phyloP scores from a whole-genome alignment of 1,140 invertebrate species.

The Platyscapa corneri region DNA sequence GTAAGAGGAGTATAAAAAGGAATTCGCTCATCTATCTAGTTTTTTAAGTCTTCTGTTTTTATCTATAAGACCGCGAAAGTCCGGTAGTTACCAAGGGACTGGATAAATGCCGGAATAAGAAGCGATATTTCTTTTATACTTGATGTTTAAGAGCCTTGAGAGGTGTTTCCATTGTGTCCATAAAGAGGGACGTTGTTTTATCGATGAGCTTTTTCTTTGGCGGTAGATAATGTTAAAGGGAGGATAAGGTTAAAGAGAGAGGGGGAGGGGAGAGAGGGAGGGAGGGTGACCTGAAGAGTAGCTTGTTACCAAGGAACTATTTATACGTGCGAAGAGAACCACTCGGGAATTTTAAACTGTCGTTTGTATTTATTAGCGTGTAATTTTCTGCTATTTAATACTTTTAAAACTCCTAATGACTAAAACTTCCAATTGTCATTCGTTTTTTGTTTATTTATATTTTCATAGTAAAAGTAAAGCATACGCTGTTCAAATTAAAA shows the following conservation, averaged over 20 bases:
- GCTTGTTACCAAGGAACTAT: background rate
- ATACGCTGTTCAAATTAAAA: background rate
- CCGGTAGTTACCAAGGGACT: constrained; percentile 28
- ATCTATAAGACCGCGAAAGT: constrained; percentile 5
- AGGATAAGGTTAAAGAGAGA: background rate
- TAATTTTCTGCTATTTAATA: background rate
- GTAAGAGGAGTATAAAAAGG: constrained; percentile 9
- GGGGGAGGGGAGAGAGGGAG: background rate
- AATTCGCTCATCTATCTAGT: constrained; percentile 35
- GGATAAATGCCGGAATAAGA: constrained; percentile 42
- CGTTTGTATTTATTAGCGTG: background rate
- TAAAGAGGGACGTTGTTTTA: constrained; percentile 20
- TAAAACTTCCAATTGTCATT: background rate
- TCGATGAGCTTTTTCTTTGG: constrained; percentile 35
- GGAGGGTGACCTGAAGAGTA: background rate
- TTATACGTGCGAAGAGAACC: background rate
- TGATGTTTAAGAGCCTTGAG: constrained; percentile 28
- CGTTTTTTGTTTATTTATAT: background rate
- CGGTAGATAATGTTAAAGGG: background rate
- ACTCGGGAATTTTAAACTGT: constrained; percentile 29
- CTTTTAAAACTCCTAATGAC: background rate
- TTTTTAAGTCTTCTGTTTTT: constrained; percentile 38
- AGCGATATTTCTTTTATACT: constrained; percentile 45
- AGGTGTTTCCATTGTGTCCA: constrained; percentile 40
- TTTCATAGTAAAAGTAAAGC: background rate